Conservation (phyloP, 2,113 vertebrate genomes). For the Ammospiza caudacuta region DNA sequence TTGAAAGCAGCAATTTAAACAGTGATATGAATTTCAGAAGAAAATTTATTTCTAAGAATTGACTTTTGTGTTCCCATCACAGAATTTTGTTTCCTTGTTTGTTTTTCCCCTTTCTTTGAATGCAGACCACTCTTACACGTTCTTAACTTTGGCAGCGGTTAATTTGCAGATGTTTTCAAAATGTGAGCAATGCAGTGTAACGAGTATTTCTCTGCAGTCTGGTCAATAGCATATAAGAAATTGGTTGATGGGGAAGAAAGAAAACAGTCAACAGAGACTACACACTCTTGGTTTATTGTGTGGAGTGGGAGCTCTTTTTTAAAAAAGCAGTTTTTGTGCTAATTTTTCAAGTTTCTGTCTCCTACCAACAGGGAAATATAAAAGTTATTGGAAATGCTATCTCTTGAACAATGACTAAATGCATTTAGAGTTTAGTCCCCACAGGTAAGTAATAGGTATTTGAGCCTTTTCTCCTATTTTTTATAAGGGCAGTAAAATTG, state of each 20-base stretch:
- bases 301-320: background rate
- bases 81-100: background rate
- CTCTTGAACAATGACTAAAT: background rate
- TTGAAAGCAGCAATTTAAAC: background rate
- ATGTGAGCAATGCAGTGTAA: background rate
- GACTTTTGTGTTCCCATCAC: background rate
- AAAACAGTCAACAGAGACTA: background rate
- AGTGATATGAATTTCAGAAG: background rate
- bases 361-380: background rate
- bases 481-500: background rate
- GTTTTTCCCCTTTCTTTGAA: background rate
- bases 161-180: constrained; percentile 13
- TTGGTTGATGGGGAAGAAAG: background rate
- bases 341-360: background rate
- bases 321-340: accelerated
- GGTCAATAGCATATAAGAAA: background rate
- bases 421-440: background rate
- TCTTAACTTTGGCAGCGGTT: background rate
- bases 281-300: background rate
- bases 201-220: background rate
- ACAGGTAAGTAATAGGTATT: background rate
- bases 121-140: background rate
- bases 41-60: background rate
- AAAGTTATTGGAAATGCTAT: background rate
- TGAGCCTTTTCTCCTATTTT: background rate